Percentiles rank a stretch among this genome's conserved stretches.
phyloP scores from a whole-genome alignment of 2,888 invertebrate species.

The Bellardia pandia region DNA sequence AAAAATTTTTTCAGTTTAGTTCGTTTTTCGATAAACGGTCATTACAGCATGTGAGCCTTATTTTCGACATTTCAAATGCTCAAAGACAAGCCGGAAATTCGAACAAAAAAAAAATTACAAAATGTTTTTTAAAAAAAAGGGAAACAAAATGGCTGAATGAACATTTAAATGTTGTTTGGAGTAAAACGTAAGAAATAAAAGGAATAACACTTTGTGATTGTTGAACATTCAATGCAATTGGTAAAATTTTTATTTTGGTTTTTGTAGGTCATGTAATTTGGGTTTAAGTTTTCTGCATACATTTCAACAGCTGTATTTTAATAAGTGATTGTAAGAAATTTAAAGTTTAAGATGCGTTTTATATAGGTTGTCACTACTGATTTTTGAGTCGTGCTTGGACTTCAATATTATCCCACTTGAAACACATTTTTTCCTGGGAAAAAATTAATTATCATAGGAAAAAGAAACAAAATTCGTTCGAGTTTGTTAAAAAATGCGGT shows the following conservation, averaged over 20 bases:
- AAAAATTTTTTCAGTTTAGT: too few relatives aligned
- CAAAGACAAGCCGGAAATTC: slow-evolving; percentile 53
- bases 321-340: neutral
- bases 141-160: slow-evolving; percentile 14
- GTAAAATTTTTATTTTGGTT: slow-evolving; percentile 2
- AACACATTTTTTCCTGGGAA: too few relatives aligned
- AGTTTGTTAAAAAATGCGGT: too few relatives aligned
- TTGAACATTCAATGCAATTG: neutral
- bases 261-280: neutral
- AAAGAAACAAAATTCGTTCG: too few relatives aligned
- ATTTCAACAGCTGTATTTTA: neutral
- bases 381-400: too few relatives aligned
- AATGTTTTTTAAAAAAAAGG: neutral
- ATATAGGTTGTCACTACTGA: too few relatives aligned
- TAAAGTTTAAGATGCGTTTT: too few relatives aligned
- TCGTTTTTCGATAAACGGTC: too few relatives aligned
- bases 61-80: slow-evolving; percentile 43
- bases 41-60: slow-evolving; percentile 34
- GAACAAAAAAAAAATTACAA: slow-evolving; percentile 3
- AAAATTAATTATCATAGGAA: too few relatives aligned
- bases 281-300: neutral
- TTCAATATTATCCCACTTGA: too few relatives aligned
- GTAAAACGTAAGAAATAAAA: neutral
- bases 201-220: neutral
- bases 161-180: slow-evolving; percentile 16